Evolutionary conservation across 2,113 vertebrate species (phyloP), one percentile per base, ranked within the genome.

Genomic region (Glaucomys volans): DNA sequence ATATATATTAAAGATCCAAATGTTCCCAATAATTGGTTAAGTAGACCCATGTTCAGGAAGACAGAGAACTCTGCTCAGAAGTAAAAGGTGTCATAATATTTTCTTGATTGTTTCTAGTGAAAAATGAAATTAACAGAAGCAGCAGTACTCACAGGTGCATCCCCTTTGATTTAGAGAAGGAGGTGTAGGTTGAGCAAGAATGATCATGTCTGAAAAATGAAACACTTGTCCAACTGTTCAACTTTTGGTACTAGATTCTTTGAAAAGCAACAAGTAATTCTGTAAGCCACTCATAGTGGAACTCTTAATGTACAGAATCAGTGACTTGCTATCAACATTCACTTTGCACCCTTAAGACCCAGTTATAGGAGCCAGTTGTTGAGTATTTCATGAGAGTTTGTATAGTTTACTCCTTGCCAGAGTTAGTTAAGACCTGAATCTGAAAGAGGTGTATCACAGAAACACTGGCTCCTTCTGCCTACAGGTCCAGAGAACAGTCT

Each of bases 131-230:
- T 54, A 85, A 76, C 52, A 79, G 81, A 87, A 13, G 24, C 37
- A 92, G 30, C 37, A 52, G 14, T 16, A 35, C 32, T 87, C 42
- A 76, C 42, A 47, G 57, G 32, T 28, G 57, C 30, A 64, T 17
- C 95, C 30, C 8, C 42, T 90, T 69, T 85, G 52, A 85, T 69
- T 96, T 87, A 89, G 94, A 74, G 80, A 85, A 42, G 42, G 8
- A 91, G 20, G n/a, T 47, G n/a, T 64, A 22, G 26, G n/a, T 22
- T 22, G 40, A 87, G 44, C 24, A 93, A 76, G 64, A 89, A 89
- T 37, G 54, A 93, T 77, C 69, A 76, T 67, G 37, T 83, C 8
- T 83, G 17, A 83, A 91, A 82, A 83, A 96, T 42, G 32, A 96
- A 75, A 91, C 26, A 4, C n/a, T 47, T 47, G 3, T 32, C 75